Conservation (phyloP, 2,797 vertebrate genomes). For the Meriones psammophilus region DNA sequence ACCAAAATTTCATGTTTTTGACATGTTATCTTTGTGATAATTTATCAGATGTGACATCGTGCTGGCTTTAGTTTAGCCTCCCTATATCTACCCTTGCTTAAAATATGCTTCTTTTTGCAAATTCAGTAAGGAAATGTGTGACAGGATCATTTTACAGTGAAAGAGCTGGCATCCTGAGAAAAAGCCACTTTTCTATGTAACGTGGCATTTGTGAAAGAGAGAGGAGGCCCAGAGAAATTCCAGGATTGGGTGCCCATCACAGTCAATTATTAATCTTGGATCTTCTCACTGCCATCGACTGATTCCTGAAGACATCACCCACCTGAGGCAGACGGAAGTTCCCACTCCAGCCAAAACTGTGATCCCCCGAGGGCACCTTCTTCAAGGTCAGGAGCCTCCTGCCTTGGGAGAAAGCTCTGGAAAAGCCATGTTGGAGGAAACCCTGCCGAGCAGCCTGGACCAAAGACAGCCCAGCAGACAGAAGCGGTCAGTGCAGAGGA, state of each 20-base stretch:
- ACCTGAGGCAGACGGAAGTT: constrained; percentile 92
- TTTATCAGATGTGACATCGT: neutral
- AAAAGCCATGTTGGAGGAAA: neutral
- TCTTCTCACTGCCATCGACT: neutral
- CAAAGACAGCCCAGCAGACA: constrained; percentile 8
- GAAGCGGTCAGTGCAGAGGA: constrained; percentile 82
- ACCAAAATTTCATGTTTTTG: neutral
- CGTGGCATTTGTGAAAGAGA: neutral
- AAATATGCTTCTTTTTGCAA: neutral
- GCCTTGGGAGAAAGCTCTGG: neutral
- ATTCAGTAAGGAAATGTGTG: neutral
- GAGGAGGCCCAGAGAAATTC: neutral
- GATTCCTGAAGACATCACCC: constrained; percentile 90
- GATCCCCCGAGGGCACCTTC: neutral
- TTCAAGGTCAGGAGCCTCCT: constrained; percentile 72
- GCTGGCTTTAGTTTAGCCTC: neutral
- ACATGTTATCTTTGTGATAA: neutral
- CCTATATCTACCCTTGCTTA: neutral
- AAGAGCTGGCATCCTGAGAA: neutral
- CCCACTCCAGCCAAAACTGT: constrained; percentile 62
- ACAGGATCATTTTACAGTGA: neutral
- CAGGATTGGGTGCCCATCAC: neutral
- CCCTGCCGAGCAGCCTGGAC: fast-evolving
- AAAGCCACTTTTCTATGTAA: neutral
- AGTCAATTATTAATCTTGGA: neutral